Evolutionary conservation across 2,888 invertebrate genomes (phyloP).

Genomic region (Dryobotodes eremita): DNA sequence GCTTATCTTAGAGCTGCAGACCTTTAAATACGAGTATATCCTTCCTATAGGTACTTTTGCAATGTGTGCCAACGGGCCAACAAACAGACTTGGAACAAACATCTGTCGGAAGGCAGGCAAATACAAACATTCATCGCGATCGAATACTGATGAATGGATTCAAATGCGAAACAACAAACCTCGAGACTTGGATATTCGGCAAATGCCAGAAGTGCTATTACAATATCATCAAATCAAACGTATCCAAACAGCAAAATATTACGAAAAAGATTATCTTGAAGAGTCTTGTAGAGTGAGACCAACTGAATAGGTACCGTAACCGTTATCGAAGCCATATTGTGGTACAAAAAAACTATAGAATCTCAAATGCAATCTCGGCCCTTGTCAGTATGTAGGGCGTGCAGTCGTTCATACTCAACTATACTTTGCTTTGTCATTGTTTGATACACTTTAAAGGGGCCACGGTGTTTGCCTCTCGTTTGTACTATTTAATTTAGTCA

Average conservation of each 20-base stretch:
- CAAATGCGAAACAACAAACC: conserved; percentile 7
- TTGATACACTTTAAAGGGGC: conserved; percentile 49
- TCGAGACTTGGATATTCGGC: neutral
- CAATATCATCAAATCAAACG: conserved; percentile 7
- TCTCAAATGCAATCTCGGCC: conserved; percentile 71
- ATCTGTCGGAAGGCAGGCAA: neutral
- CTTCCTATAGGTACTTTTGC: neutral
- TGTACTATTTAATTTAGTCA: conserved; percentile 17
- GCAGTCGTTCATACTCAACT: conserved; percentile 43
- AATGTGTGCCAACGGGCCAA: neutral
- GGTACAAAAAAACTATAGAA: conserved; percentile 70
- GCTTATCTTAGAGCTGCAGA: neutral
- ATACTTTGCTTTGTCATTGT: conserved; percentile 60
- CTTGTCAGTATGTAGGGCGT: conserved; percentile 68
- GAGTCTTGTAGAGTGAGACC: conserved; percentile 35
- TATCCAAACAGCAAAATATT: conserved; percentile 20
- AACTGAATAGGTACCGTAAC: conserved; percentile 28
- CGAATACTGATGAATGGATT: conserved; percentile 1
- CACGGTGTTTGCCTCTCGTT: conserved; percentile 39
- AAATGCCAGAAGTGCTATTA: neutral
- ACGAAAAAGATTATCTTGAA: conserved; percentile 40
- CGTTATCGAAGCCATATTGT: conserved; percentile 50
- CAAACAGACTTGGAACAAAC: conserved; percentile 2
- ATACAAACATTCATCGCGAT: conserved; percentile 18
- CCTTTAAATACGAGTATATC: neutral